phyloP scores from a whole-genome alignment of 2,797 vertebrate species.

The Natrix natrix region DNA sequence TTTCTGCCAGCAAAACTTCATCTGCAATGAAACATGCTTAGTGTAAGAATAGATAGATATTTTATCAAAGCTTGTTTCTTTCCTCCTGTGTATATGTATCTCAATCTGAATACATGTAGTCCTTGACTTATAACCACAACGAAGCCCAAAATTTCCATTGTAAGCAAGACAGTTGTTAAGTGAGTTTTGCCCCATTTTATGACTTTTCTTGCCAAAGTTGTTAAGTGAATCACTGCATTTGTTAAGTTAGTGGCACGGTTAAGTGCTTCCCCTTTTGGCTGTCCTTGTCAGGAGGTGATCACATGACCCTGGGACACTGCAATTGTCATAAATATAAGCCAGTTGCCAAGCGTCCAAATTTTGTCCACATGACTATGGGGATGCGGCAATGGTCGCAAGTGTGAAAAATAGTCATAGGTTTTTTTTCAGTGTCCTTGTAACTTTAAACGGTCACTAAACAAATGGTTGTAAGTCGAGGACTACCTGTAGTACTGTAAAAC shows the following conservation, averaged over 20 bases:
- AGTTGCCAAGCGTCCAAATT: background rate
- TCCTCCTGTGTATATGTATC: background rate
- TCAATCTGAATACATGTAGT: background rate
- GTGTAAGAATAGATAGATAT: background rate
- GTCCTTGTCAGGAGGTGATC: background rate
- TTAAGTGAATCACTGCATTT: background rate
- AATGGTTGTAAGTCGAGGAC: background rate
- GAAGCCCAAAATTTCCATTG: background rate
- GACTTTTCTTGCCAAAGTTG: background rate
- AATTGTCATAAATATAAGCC: background rate
- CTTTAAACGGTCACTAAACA: background rate
- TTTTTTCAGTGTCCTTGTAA: background rate
- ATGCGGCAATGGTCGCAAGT: background rate
- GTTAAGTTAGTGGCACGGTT: background rate
- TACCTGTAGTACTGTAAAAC: conserved; percentile 3
- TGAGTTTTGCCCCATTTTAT: background rate
- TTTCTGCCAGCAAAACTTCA: background rate
- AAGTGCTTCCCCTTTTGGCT: background rate
- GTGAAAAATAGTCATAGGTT: background rate
- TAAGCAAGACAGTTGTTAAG: background rate
- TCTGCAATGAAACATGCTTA: background rate
- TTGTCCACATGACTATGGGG: background rate
- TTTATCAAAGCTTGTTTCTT: conserved; percentile 9
- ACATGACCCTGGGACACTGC: background rate
- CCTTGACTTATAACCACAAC: background rate